Conservation (phyloP, 2,113 vertebrate genomes). For the Prunella himalayana region DNA sequence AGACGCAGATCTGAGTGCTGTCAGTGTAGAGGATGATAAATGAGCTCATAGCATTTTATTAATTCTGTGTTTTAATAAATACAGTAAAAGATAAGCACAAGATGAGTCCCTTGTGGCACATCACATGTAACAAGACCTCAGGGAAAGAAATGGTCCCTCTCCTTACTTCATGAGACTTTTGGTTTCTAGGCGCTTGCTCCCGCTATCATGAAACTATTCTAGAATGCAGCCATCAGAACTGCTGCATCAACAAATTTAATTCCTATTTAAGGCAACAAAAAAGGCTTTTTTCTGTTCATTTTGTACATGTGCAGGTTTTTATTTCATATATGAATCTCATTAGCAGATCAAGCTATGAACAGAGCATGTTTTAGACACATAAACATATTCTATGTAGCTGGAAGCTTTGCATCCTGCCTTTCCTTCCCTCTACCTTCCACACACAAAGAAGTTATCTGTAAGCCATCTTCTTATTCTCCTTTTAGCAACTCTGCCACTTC, state of each 20-base stretch:
- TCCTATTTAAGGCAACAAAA: background rate
- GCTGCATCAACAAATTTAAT: background rate
- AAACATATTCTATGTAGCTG: background rate
- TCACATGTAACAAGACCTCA: background rate
- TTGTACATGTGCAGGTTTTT: background rate
- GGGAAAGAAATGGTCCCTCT: background rate
- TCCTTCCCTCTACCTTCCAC: background rate
- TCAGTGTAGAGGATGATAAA: background rate
- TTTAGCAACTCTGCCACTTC: background rate
- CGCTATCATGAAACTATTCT: background rate
- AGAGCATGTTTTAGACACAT: background rate
- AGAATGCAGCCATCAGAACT: background rate
- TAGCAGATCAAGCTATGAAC: background rate
- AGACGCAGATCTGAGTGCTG: background rate
- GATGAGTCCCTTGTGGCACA: background rate
- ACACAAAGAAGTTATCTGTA: background rate
- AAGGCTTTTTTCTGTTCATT: background rate
- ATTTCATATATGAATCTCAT: background rate
- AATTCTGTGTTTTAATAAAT: background rate
- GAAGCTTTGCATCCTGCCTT: background rate
- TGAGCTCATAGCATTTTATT: background rate
- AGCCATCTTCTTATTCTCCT: background rate
- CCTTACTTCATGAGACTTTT: background rate
- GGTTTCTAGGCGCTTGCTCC: background rate
- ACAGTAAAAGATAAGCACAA: background rate